Base-by-base conservation (phyloP, 2,113 vertebrate species). In the Motacilla alba region DNA sequence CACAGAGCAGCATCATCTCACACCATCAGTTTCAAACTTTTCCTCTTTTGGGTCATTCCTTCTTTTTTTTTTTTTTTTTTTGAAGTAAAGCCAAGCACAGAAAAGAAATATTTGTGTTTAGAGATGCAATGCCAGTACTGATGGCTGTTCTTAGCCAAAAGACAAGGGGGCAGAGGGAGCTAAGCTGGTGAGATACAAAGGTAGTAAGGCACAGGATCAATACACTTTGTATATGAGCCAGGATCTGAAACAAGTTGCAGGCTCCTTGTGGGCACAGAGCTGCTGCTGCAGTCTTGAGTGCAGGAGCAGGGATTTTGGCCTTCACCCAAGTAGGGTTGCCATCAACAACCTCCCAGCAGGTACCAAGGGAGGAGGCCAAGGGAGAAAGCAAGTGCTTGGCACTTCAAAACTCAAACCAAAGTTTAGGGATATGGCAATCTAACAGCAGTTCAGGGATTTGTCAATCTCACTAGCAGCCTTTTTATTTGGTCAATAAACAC, bases 1-100 rank as follows among this genome's bases (percentile, higher is more conserved):
- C 77, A 35, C 52, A 58, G 39, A 33, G 66, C 67, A 78, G 67
- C 46, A 90, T 47, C 56, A 39, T 22, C 69, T 79, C 72, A 90
- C 75, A 84, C 46, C 86, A 90, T 14, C 80, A 19, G 43, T 52
- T 82, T 81, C 49, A 74, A 74, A 31, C 87, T 70, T 62, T 73
- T 87, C 63, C 55, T 70, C 43, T 63, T 68, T 46, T 8, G 30
- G 53, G 30, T 64, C 7, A 0, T 15, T 85, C 27, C 19, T 62
- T 35, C 56, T 47, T 87, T 85, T 70, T 76, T 74, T 44, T 59
- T 35, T 62, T 49, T 85, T 87, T 72, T 78, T 66, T n/a, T n/a
- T n/a, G n/a, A 81, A 66, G 55, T 5, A 21, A 78, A 85, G 63
- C 49, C 74, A 74, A 74, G 53, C 14, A 78, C 13, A 68, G 73